These are phyloP conservation scores for Sapayoa aenigma DNA, from an alignment of 2,113 vertebrate species.

Conservation along the genomic window DNA sequence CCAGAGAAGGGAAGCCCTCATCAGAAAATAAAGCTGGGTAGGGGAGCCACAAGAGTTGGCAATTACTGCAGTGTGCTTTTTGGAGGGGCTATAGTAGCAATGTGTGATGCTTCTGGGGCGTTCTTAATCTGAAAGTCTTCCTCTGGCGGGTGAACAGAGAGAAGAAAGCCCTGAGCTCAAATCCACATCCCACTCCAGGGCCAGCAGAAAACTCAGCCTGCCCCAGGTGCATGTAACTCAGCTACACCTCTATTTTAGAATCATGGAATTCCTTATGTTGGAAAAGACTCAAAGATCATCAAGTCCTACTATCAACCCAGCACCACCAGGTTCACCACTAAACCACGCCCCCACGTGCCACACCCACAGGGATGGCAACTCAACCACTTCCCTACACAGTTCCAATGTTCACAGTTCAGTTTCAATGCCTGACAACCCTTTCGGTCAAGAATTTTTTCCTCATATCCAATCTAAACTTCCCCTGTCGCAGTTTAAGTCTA, in stretches of 20 bases:
- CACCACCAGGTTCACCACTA: neutral
- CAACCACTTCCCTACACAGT: neutral
- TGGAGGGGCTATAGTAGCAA: neutral
- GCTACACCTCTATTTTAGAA: neutral
- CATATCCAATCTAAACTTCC: neutral
- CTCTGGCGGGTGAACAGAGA: neutral
- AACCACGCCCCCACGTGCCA: neutral
- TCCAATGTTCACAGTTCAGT: neutral
- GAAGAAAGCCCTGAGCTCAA: neutral
- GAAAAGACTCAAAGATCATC: neutral
- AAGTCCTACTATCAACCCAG: neutral
- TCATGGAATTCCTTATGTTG: neutral
- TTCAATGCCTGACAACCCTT: neutral
- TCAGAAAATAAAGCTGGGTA: rapidly evolving
- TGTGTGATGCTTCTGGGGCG: rapidly evolving
- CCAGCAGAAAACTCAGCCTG: rapidly evolving
- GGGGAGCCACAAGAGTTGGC: neutral
- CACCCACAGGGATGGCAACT: too few species aligned
- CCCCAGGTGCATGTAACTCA: too few species aligned
- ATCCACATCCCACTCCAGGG: neutral
- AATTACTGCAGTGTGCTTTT: neutral
- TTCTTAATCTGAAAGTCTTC: neutral
- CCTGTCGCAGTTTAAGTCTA: neutral
- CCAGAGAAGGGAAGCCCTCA: neutral
- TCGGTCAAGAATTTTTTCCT: neutral